Evolutionary conservation across 2,113 vertebrate genomes (phyloP).

Genomic region (Oophaga pumilio): DNA sequence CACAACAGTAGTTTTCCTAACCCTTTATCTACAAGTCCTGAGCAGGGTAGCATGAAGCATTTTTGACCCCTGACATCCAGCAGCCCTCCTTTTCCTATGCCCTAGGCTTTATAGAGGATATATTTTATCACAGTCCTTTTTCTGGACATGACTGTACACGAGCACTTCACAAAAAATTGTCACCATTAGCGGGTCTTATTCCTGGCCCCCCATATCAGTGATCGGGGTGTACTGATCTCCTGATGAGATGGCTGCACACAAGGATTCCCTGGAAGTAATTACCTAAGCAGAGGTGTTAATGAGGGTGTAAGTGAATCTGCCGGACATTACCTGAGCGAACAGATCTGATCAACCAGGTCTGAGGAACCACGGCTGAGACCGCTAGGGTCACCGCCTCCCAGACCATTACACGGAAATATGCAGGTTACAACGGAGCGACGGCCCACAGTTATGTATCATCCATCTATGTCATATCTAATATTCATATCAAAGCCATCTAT

Average conservation of each 20-base stretch:
- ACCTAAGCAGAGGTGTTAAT: constrained; percentile 47
- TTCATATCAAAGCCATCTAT: no score
- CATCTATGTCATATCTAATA: no score
- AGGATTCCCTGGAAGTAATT: constrained; percentile 29
- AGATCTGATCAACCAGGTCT: constrained; percentile 17
- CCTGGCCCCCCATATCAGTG: background rate
- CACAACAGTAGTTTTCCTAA: no score
- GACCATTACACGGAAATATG: background rate
- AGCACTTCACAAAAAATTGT: no score
- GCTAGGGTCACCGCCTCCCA: background rate
- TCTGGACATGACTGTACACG: no score
- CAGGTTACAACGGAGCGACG: background rate
- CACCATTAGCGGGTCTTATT: no score
- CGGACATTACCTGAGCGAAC: background rate
- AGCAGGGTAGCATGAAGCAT: no score
- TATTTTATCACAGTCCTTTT: no score
- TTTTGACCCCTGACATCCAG: no score
- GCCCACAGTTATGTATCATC: background rate
- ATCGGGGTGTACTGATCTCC: background rate
- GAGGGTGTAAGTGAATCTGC: constrained; percentile 16
- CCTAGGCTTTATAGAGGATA: no score
- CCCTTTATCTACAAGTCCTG: no score
- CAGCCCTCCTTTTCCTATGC: no score
- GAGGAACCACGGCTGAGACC: background rate
- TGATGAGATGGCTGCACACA: background rate